A percentile compares a stretch with the other conserved stretches of the same genome.
phyloP scores from a whole-genome alignment of 2,888 invertebrate genomes.

The Phrixothrix hirtus region DNA sequence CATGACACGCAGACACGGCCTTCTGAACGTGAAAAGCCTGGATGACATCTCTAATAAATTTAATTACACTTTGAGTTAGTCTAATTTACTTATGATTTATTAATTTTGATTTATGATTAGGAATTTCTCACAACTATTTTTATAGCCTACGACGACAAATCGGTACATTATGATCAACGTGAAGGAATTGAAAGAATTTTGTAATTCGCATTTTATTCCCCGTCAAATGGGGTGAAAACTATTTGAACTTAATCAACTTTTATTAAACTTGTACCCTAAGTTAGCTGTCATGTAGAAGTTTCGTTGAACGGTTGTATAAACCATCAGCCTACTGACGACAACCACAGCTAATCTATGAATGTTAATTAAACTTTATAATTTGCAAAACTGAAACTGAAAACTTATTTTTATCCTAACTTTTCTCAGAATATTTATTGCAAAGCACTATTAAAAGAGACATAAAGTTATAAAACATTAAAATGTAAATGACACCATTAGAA shows the following conservation, averaged over 20 bases:
- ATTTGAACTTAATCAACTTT: slow-evolving; percentile 32
- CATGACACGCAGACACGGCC: slow-evolving; percentile 43
- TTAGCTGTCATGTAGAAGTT: slow-evolving; percentile 27
- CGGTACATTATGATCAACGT: slow-evolving; percentile 12
- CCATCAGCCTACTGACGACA: slow-evolving; percentile 22
- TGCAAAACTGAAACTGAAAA: slow-evolving; percentile 6
- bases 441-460: slow-evolving; percentile 21
- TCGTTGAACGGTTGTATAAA: slow-evolving; percentile 18
- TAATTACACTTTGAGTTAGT: slow-evolving; percentile 43
- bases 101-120: slow-evolving; percentile 40
- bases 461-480: slow-evolving; percentile 33
- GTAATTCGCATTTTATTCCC: slow-evolving; percentile 30
- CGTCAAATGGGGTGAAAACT: slow-evolving; percentile 32
- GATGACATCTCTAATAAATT: slow-evolving; percentile 46
- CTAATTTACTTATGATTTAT: slow-evolving; percentile 42
- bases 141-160: slow-evolving; percentile 8
- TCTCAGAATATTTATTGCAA: too few species aligned
- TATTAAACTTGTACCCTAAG: slow-evolving; percentile 32
- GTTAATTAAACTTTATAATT: slow-evolving; percentile 28
- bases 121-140: slow-evolving; percentile 26
- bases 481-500: slow-evolving; percentile 36
- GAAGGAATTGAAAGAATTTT: slow-evolving; percentile 28
- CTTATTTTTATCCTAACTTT: too few species aligned
- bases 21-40: slow-evolving; percentile 40
- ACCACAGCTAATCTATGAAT: slow-evolving; percentile 26